A percentile compares a stretch with the other conserved stretches of the same genome.
These are phyloP conservation scores for Ctenosaura bakeri DNA, from an alignment of 2,797 vertebrate genomes.

Conservation along the genomic window DNA sequence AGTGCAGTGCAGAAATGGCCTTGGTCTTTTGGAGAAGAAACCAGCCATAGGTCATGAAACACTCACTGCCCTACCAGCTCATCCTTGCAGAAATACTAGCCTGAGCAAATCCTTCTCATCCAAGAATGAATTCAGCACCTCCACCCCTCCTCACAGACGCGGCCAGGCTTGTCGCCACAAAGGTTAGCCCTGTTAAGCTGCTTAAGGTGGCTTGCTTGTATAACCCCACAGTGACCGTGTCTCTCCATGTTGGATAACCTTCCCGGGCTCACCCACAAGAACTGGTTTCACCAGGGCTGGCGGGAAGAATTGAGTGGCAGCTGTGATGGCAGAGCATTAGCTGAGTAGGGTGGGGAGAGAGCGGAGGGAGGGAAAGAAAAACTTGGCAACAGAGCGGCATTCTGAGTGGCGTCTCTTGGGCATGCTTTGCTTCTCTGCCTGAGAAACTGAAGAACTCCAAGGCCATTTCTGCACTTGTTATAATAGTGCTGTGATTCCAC, in stretches of 20 bases:
- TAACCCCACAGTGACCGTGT: background rate
- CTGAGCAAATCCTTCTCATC: background rate
- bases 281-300: background rate
- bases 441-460: conserved; percentile 8
- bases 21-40: background rate
- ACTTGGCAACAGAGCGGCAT: conserved; percentile 11
- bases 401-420: background rate
- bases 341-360: background rate
- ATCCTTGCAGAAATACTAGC: too few relatives aligned
- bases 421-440: background rate
- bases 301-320: background rate
- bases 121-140: background rate
- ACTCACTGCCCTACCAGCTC: too few relatives aligned
- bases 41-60: too few relatives aligned
- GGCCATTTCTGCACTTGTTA: too few relatives aligned
- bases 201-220: background rate
- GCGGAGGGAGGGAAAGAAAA: background rate
- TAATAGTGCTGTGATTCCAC: too few relatives aligned
- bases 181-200: background rate
- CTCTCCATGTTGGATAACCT: background rate
- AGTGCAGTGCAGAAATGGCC: too few relatives aligned
- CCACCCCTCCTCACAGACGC: background rate
- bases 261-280: background rate
- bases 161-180: background rate
- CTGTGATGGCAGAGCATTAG: background rate